Conservation (phyloP, 2,113 vertebrate species). For the Tachuris rubrigastra region DNA sequence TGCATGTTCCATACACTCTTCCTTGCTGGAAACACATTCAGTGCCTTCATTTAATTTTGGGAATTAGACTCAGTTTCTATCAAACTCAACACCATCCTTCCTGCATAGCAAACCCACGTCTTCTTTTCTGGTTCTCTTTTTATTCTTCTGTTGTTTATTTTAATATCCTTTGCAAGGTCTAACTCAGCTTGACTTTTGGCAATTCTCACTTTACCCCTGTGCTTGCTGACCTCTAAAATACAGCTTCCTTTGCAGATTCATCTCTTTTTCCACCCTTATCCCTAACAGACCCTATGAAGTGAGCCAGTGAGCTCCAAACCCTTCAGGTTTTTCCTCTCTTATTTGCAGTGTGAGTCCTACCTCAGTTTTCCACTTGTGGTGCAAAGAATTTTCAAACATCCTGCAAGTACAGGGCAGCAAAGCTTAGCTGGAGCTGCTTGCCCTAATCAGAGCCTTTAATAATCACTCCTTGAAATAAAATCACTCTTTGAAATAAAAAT, state of each 20-base stretch:
- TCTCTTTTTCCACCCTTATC: slow-evolving; percentile 38
- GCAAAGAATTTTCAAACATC: not conserved
- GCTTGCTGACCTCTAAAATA: slow-evolving; percentile 53
- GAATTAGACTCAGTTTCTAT: not conserved
- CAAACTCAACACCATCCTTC: not conserved
- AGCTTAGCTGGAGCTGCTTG: not conserved
- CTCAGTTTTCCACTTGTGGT: not conserved
- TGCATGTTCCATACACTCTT: not conserved
- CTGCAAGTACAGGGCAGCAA: not conserved
- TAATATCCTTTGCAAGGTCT: slow-evolving; percentile 64
- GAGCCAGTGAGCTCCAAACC: not conserved
- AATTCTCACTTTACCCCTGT: slow-evolving; percentile 30
- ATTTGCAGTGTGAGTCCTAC: not conserved
- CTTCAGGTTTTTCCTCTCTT: not conserved
- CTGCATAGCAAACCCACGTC: not conserved
- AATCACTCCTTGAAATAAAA: not conserved
- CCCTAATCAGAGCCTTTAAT: not conserved
- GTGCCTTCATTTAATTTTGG: not conserved
- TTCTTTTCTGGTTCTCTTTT: slow-evolving; percentile 2
- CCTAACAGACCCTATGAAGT: not conserved
- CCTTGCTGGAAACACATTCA: not conserved
- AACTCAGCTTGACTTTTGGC: slow-evolving; percentile 67
- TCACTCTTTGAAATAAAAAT: not conserved
- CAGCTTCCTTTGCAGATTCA: slow-evolving; percentile 56
- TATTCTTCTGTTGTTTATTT: slow-evolving; percentile 53